Evolutionary conservation across 2,797 vertebrate genomes (phyloP).

Genomic region (Falco naumanni): DNA sequence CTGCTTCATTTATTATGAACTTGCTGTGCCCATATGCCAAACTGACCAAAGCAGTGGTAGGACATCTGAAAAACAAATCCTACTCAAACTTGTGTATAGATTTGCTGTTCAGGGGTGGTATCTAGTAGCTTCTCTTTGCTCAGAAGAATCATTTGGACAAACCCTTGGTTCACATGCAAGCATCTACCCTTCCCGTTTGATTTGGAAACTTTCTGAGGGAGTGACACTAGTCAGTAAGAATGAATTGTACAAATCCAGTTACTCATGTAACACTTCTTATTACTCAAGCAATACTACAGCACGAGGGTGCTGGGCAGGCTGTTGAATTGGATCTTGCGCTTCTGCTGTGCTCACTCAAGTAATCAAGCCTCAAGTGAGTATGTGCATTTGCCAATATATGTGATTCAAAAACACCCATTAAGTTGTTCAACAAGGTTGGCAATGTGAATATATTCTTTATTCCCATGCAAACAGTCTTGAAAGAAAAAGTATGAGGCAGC

Average conservation of each 20-base stretch:
- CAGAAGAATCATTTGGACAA: background rate
- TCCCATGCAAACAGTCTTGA: background rate
- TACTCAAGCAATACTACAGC: background rate
- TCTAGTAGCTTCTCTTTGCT: background rate
- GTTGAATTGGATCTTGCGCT: background rate
- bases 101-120: background rate
- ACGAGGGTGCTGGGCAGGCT: background rate
- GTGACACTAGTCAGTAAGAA: background rate
- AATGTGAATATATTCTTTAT: background rate
- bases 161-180: background rate
- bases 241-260: background rate
- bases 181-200: background rate
- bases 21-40: background rate
- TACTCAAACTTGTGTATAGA: background rate
- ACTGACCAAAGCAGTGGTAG: background rate
- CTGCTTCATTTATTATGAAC: background rate
- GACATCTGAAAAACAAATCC: background rate
- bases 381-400: background rate
- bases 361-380: background rate
- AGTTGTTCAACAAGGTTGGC: background rate
- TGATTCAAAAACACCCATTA: background rate
- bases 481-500: background rate
- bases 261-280: background rate
- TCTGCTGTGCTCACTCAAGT: background rate
- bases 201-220: background rate